A percentile compares a stretch with the other conserved stretches of the same genome.
Evolutionary conservation across 2,888 invertebrate species (phyloP).

Genomic region (Hyppa rectilinea): DNA sequence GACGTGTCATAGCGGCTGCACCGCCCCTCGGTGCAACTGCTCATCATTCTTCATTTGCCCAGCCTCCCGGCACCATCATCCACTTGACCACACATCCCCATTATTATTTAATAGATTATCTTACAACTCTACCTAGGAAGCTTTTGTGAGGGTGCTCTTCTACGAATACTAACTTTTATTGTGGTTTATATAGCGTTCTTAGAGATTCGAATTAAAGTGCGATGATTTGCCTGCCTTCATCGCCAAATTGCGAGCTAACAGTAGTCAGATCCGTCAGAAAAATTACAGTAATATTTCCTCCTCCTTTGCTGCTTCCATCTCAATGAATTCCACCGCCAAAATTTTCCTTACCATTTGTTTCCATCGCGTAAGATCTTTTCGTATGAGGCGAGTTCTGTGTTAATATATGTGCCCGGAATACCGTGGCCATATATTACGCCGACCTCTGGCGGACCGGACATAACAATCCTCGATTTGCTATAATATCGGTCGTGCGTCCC

Average conservation of each 20-base stretch:
- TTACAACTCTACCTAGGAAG: conserved; percentile 19
- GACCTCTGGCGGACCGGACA: conserved; percentile 91
- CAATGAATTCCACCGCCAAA: conserved; percentile 88
- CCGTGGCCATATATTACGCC: conserved; percentile 91
- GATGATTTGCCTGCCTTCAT: conserved; percentile 1
- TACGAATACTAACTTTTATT: neutral
- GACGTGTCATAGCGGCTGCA: conserved; percentile 80
- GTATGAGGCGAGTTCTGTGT: conserved; percentile 90
- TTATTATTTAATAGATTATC: conserved; percentile 64
- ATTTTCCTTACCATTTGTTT: conserved; percentile 91
- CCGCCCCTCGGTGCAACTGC: conserved; percentile 74
- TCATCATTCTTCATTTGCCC: conserved; percentile 90
- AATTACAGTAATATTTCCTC: conserved; percentile 82
- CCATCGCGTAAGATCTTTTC: conserved; percentile 90
- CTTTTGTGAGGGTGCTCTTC: conserved; percentile 22
- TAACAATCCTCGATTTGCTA: conserved; percentile 91
- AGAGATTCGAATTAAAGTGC: neutral
- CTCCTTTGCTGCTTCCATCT: conserved; percentile 82
- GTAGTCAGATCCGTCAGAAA: conserved; percentile 76
- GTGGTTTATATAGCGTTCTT: neutral
- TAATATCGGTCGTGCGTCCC: conserved; percentile 89
- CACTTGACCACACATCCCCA: conserved; percentile 74
- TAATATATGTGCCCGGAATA: conserved; percentile 91
- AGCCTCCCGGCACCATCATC: conserved; percentile 77
- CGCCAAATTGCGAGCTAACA: conserved; percentile 46